Base-by-base conservation (phyloP, 1,140 invertebrate species). In the Diachasmimorpha longicaudata region DNA sequence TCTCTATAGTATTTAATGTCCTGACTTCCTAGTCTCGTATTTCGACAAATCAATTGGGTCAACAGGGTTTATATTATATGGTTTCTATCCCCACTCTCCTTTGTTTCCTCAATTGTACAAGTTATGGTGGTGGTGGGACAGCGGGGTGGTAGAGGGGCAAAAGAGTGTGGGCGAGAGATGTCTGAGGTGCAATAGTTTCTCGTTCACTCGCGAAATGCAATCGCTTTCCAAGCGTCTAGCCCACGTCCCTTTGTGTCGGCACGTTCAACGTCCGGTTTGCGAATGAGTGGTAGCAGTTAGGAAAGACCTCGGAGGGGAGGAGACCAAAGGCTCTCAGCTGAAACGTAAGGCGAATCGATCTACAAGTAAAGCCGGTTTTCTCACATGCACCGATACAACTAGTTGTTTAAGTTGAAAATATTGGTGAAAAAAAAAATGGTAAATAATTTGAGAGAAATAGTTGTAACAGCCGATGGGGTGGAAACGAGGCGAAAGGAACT, bases 191-290 rank as follows among this genome's bases (percentile, higher is more conserved):
- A 72, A 52, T 46, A 63, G 8, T 68, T 25, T 75, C 42, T 72
- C 42, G 46, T 52, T 63, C 46, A 31, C 70, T 72, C 44, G 69
- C 48, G 37, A 76, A 76, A 76, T 42, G 70, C 31, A 66, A 19
- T 46, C 39, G 19, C 23, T 46, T 68, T 68, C 58, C 55, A 74
- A 63, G 42, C 73, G 19, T 71, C 74, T 76, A 76, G 55, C 74
- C 74, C 69, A 76, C 74, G 74, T 76, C 55, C 68, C 69, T 76
- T 76, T 76, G 74, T 76, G 68, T 76, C 23, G 46, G 39, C 36
- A 70, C 68, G 74, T 75, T 55, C 36, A 70, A 70, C 67, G 52
- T 72, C 74, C 74, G 74, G 74, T 76, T 76, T 23, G 68, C 68
- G 52, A 71, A 76, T 67, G 55, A 71, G 55, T 67, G 52, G 74